Percentiles rank a stretch among this genome's conserved stretches.
These are phyloP conservation scores for Loxodonta africana DNA, from an alignment of 2,113 vertebrate genomes.

Conservation along the genomic window DNA sequence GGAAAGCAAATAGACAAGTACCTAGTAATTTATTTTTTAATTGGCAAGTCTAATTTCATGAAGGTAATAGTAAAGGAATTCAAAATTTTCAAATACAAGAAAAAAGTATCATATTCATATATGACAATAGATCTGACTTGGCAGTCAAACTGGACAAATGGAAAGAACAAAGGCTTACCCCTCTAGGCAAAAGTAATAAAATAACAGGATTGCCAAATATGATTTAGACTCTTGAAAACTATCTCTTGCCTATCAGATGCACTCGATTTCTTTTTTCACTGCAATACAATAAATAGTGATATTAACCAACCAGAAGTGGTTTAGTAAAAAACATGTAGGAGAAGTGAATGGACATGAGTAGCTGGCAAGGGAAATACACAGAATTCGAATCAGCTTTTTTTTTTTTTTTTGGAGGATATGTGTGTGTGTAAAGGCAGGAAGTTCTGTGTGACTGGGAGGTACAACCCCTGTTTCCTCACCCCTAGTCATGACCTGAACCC, in stretches of 20 bases:
- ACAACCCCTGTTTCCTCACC: background rate
- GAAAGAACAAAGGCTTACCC: background rate
- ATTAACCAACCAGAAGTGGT: background rate
- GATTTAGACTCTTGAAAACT: background rate
- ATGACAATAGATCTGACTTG: background rate
- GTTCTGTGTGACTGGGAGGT: background rate
- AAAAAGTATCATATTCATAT: background rate
- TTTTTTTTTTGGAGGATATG: background rate
- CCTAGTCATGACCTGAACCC: too few species aligned
- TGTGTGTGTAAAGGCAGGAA: background rate
- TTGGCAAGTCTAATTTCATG: background rate
- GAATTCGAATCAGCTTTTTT: background rate
- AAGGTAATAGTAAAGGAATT: background rate
- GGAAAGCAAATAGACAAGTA: background rate
- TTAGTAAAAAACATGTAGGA: background rate
- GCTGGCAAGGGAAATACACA: background rate
- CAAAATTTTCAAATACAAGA: background rate
- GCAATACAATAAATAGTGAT: background rate
- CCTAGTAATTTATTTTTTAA: constrained; percentile 24
- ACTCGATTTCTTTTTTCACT: background rate
- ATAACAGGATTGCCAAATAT: background rate
- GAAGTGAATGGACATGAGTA: background rate
- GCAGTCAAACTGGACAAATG: background rate
- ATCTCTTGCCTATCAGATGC: background rate
- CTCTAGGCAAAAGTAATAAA: background rate